These are phyloP conservation scores for Orbicella faveolata DNA, from an alignment of 64 coral and sea anemone genomes.

Conservation along the genomic window DNA sequence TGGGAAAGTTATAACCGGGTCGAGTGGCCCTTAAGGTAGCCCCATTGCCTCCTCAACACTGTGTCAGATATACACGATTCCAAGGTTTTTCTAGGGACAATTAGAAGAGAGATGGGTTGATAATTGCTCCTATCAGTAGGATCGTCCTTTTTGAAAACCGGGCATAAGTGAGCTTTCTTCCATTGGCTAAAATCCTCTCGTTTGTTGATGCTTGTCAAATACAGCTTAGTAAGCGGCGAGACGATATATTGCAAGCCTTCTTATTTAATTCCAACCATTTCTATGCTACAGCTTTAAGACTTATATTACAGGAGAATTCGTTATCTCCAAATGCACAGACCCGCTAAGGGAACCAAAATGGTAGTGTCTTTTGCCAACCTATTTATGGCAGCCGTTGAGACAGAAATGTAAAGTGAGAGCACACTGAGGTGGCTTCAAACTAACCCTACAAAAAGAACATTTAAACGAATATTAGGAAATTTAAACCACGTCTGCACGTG, in stretches of 20 bases:
- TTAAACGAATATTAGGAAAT: no score
- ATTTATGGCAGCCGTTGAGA: no score
- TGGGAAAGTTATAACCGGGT: background rate
- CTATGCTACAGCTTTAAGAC: no score
- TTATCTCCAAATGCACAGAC: no score
- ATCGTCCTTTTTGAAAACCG: constrained; percentile 6
- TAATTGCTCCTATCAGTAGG: constrained; percentile 8
- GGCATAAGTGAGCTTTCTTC: background rate
- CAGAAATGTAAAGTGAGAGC: no score
- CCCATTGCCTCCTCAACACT: background rate
- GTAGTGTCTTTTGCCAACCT: no score
- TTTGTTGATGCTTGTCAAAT: background rate
- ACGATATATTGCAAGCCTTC: background rate
- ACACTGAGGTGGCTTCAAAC: no score
- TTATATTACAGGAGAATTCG: no score
- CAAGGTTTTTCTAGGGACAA: background rate
- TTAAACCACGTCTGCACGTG: no score
- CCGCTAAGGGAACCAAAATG: no score
- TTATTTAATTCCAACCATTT: no score
- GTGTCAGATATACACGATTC: background rate
- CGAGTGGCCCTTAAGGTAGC: background rate
- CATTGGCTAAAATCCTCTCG: background rate
- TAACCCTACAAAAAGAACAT: no score
- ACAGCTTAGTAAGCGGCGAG: background rate
- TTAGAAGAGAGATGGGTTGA: background rate